phyloP scores from a whole-genome alignment of 2,113 vertebrate genomes.

The Narcine bancroftii region DNA sequence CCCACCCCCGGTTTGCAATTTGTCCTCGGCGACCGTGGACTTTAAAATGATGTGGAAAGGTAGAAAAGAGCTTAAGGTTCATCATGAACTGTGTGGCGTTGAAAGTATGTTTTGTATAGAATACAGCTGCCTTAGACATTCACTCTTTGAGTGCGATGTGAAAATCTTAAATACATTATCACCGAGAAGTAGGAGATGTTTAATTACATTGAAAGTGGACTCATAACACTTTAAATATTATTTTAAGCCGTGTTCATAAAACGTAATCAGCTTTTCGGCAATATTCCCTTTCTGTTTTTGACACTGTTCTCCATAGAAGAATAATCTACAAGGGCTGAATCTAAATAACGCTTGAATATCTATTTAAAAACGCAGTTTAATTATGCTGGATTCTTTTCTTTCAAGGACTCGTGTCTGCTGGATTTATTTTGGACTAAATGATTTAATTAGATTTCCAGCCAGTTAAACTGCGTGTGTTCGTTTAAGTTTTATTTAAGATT shows the following conservation, averaged over 20 bases:
- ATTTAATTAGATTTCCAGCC: not conserved
- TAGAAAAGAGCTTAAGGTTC: not conserved
- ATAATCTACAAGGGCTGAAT: too few species aligned
- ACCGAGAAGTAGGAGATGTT: not conserved
- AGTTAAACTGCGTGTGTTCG: not conserved
- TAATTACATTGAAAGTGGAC: not conserved
- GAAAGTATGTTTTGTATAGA: not conserved
- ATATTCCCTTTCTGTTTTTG: not conserved
- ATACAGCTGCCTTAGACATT: not conserved
- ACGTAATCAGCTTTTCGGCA: not conserved
- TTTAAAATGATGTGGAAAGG: not conserved
- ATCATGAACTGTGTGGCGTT: too few species aligned
- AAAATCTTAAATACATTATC: not conserved
- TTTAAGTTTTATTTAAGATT: not conserved
- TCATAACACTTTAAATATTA: not conserved
- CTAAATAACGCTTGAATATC: not conserved
- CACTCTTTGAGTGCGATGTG: not conserved
- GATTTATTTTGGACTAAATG: not conserved
- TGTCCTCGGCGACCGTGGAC: not conserved
- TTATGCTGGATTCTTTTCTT: not conserved
- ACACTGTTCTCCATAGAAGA: not conserved
- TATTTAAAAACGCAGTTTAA: not conserved
- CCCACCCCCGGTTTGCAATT: not conserved
- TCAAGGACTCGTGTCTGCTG: too few species aligned
- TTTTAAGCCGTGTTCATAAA: not conserved